Percentiles rank a stretch among this genome's conserved stretches.
phyloP scores from a whole-genome alignment of 2,888 invertebrate species.

The Bellardia bayeri region DNA sequence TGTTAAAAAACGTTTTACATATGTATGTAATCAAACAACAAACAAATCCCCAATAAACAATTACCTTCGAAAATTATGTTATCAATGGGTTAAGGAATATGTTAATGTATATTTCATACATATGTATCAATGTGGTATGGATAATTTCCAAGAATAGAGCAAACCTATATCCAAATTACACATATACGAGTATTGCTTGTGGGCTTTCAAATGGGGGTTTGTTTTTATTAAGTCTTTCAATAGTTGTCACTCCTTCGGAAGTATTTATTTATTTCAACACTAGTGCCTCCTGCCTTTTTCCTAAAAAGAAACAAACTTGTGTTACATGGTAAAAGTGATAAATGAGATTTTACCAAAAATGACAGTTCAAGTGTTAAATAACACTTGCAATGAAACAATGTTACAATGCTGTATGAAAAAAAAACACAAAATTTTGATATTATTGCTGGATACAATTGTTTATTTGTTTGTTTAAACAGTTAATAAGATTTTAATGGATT shows the following conservation, averaged over 20 bases:
- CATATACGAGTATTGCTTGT: constrained; percentile 33
- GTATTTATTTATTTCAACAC: constrained; percentile 66
- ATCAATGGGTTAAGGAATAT: constrained; percentile 50
- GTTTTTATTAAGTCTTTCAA: constrained; percentile 68
- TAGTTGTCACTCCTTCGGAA: constrained; percentile 74
- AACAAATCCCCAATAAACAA: neutral
- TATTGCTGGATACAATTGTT: constrained; percentile 49
- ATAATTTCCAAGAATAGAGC: constrained; percentile 28
- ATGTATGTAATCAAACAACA: no score
- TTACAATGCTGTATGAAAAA: constrained; percentile 68
- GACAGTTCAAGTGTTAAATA: constrained; percentile 71
- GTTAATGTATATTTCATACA: neutral
- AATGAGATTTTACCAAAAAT: constrained; percentile 70
- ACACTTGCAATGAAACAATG: constrained; percentile 53
- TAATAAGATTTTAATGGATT: constrained; percentile 80
- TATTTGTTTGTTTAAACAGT: constrained; percentile 76
- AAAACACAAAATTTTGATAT: constrained; percentile 51
- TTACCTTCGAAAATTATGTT: neutral
- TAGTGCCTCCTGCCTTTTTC: constrained; percentile 45
- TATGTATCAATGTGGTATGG: constrained; percentile 36
- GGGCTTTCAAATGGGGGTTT: constrained; percentile 35
- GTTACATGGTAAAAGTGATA: constrained; percentile 61
- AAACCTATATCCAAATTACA: constrained; percentile 27
- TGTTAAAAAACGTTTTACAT: no score
- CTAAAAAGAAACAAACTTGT: constrained; percentile 32